These are phyloP conservation scores for Genyomyrus donnyi DNA, from an alignment of 2,113 vertebrate species.

Conservation along the genomic window DNA sequence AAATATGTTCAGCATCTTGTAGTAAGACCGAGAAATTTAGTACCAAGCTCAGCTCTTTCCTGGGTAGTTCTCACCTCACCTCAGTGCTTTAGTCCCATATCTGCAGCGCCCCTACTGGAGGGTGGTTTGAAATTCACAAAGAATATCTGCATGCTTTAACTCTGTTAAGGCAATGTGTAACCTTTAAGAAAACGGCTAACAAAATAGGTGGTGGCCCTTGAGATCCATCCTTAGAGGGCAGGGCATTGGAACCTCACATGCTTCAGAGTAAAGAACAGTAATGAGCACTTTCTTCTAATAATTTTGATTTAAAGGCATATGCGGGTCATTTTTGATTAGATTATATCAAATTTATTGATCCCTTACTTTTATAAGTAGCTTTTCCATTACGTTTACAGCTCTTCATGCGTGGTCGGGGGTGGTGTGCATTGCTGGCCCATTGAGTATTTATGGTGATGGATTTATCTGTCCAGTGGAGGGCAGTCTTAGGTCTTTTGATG, in stretches of 20 bases:
- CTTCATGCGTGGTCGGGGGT: neutral
- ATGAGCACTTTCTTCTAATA: neutral
- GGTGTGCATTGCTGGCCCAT: neutral
- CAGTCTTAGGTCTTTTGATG: conserved; percentile 9
- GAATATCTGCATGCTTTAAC: neutral
- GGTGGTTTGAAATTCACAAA: neutral
- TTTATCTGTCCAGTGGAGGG: conserved; percentile 8
- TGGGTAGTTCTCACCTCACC: neutral
- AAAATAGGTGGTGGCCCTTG: neutral
- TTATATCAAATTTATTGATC: neutral
- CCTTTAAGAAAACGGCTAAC: neutral
- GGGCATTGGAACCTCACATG: neutral
- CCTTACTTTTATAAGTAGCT: neutral
- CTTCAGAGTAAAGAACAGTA: neutral
- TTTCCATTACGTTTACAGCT: neutral
- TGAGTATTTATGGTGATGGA: neutral
- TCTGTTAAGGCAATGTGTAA: neutral
- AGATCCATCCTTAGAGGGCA: neutral
- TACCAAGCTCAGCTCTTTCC: neutral
- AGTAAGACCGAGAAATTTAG: neutral
- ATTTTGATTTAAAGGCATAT: neutral
- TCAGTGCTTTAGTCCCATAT: neutral
- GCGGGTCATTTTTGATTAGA: neutral
- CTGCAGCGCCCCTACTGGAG: neutral
- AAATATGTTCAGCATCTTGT: neutral